Percentiles rank a stretch among this genome's conserved stretches.
phyloP scores from a whole-genome alignment of 2,113 vertebrate species.

The Periophthalmus modestus region DNA sequence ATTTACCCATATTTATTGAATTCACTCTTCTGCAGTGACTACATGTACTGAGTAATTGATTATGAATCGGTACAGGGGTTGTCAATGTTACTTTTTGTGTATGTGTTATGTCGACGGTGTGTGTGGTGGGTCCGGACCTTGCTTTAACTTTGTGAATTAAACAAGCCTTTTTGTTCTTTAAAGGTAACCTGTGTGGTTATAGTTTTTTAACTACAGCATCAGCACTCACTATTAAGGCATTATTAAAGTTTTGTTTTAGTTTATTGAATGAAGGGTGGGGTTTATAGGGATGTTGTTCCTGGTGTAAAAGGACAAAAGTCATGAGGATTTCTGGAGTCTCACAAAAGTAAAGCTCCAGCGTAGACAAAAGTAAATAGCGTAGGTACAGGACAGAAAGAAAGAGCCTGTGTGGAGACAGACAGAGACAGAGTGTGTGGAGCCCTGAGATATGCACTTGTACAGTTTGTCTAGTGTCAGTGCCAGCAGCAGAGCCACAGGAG shows the following conservation, averaged over 20 bases:
- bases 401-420: too few relatives aligned
- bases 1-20: not conserved
- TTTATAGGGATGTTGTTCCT: too few relatives aligned
- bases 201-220: not conserved
- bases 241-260: not conserved
- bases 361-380: too few relatives aligned
- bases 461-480: too few relatives aligned
- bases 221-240: not conserved
- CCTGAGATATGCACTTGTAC: too few relatives aligned
- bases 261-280: not conserved
- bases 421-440: too few relatives aligned
- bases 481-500: too few relatives aligned
- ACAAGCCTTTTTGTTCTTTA: constrained; percentile 18
- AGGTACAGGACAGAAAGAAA: too few relatives aligned
- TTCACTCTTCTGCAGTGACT: not conserved
- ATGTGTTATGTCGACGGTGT: constrained; percentile 51
- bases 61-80: constrained; percentile 4
- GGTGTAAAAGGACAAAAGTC: too few relatives aligned
- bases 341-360: too few relatives aligned
- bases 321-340: too few relatives aligned
- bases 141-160: constrained; percentile 53
- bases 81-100: constrained; percentile 29
- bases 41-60: not conserved
- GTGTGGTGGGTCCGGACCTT: constrained; percentile 53
- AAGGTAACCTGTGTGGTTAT: not conserved